Base-by-base conservation (phyloP, 2,888 invertebrate genomes). In the Theretra japonica region DNA sequence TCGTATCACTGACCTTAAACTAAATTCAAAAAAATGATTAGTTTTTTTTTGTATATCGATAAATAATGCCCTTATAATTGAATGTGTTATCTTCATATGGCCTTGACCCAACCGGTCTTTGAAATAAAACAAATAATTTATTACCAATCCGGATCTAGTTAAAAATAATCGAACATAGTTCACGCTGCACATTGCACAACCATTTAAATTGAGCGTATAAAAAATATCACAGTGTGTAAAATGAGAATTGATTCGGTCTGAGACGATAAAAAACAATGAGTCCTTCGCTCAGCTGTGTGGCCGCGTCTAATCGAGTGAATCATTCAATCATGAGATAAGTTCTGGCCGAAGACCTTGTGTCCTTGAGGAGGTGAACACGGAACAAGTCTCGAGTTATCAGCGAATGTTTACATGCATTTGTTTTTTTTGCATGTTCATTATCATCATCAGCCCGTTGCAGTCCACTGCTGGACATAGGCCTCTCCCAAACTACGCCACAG, bases 291-390 rank as follows among this genome's bases (percentile, higher is more conserved):
- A 58, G 21, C 57, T 57, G 69, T 58, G 58, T 41, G 33, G 21
- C 57, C 33, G 69, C 58, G 58, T 58, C 69, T 58, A 72, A 65
- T 70, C 30, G 53, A 50, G 69, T 65, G 71, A 71, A 57, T 70
- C 57, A 71, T 21, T 57, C 23, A 69, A 69, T 69, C 62, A 69
- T 53, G n/a, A 53, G 53, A 53, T 30, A 72, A 56, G 53, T 62
- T 28, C 33, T 57, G 30, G 69, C 33, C 69, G 69, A 57, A 58
- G 58, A 70, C 69, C 69, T 58, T 57, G 23, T 57, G 69, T 41
- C 69, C 69, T 70, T 70, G 69, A 41, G n/a, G 58, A 7, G 7
- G 33, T 21, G 30, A 30, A 69, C 56, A 19, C 56, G 58, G 69
- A 65, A 65, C 65, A 65, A 48, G 23, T 7, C 65, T 17, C 23